Base-by-base conservation (phyloP, 2,113 vertebrate genomes). In the Mobula birostris region DNA sequence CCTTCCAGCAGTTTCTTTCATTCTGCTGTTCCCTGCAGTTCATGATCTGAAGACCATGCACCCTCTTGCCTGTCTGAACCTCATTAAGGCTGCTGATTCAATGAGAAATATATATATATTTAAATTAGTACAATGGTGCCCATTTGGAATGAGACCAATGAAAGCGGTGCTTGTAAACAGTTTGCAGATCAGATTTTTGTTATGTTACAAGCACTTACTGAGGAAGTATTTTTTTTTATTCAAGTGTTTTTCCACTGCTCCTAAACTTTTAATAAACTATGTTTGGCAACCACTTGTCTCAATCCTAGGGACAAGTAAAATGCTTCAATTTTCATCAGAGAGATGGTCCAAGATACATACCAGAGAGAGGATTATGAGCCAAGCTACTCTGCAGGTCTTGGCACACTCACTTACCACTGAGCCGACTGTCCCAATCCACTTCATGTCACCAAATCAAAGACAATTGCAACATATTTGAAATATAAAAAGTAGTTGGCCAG, bases 141-240 rank as follows among this genome's bases (percentile, higher is more conserved):
- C 83, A 88, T 63, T 88, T 88, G 83, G 83, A 88, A 17, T 63
- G 83, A 88, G 83, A 63, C n/a, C 58, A 88, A 88, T 56, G 83
- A 29, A 63, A 88, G 29, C 58, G 82, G 82, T 27, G 0, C 82
- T 85, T 58, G 14, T 88, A 88, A 63, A 88, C 58, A 88, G 83
- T 63, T 9, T 88, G 58, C 12, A n/a, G 58, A 6, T 58, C 1
- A 58, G 58, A 88, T 88, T 88, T 63, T 88, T 58, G 27, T 63
- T 63, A 88, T 88, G 83, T 88, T 88, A 14, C 61, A 4, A 88
- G 29, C 63, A 88, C 83, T 63, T 88, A n/a, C n/a, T n/a, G 58
- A 88, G 27, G 83, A 88, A 88, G 58, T 87, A 61, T n/a, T 63
- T 17, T 88, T 88, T 63, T 88, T 88, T 88, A 40, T 85, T 85